Conservation (phyloP, 2,113 vertebrate genomes). For the Orthonyx spaldingii region DNA sequence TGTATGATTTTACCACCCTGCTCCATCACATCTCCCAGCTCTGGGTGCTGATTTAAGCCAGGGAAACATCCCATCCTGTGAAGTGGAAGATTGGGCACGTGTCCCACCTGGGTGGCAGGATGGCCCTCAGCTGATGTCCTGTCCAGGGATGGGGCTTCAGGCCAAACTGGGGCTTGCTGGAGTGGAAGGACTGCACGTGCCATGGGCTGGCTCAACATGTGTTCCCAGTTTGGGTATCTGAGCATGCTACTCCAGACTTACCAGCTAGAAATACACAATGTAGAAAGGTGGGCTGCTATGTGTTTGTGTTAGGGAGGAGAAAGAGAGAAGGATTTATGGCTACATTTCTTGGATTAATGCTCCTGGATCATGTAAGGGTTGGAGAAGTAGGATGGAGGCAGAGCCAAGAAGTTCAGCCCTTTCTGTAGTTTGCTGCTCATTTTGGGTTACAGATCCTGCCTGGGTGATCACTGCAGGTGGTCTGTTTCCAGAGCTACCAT, state of each 20-base stretch:
- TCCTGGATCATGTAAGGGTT: neutral
- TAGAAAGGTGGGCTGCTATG: neutral
- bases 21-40: neutral
- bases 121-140: neutral
- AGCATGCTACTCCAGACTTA: neutral
- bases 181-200: accelerated
- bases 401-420: neutral
- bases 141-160: neutral
- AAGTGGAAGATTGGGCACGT: accelerated
- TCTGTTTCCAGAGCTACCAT: neutral
- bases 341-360: neutral
- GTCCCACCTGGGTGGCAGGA: neutral
- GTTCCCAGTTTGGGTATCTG: neutral
- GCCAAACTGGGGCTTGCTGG: neutral
- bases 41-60: neutral
- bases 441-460: neutral
- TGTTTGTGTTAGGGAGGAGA: neutral
- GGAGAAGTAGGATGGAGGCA: neutral
- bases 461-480: neutral
- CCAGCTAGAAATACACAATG: neutral
- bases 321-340: neutral
- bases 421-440: neutral
- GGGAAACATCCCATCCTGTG: neutral
- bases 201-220: accelerated
- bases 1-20: neutral